Percentiles rank a stretch among this genome's conserved stretches.
Conservation (phyloP, 2,888 invertebrate genomes). For the Leptopilina drosophilae region DNA sequence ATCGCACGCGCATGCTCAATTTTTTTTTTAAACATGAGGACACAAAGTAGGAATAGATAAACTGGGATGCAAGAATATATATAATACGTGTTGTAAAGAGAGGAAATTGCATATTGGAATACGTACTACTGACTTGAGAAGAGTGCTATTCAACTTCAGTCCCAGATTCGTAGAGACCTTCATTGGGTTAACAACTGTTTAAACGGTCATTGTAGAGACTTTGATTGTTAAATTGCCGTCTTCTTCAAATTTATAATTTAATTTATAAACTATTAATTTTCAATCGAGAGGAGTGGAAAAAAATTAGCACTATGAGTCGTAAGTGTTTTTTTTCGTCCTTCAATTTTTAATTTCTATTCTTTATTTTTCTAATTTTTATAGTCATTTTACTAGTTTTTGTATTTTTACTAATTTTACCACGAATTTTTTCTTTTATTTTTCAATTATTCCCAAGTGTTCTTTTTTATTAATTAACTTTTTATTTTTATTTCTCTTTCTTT, state of each 20-base stretch:
- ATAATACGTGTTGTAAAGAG: not conserved
- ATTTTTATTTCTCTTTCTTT: no score
- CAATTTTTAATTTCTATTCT: not conserved
- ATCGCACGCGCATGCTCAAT: not conserved
- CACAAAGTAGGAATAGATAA: slow-evolving; percentile 16
- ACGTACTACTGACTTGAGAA: not conserved
- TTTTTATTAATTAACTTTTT: no score
- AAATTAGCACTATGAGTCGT: not conserved
- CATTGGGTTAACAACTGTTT: not conserved
- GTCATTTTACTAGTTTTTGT: no score
- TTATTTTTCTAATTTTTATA: not conserved
- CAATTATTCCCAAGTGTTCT: no score
- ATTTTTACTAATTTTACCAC: no score
- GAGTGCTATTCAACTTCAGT: not conserved
- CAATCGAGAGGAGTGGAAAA: not conserved
- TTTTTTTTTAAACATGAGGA: not conserved
- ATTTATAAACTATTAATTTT: not conserved
- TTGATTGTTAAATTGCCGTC: slow-evolving; percentile 14
- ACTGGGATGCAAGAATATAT: not conserved
- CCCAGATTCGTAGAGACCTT: not conserved
- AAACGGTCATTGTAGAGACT: not conserved
- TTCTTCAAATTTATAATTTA: not conserved
- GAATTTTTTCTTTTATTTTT: no score
- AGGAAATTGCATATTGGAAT: not conserved
- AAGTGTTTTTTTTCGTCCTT: not conserved